Percentiles rank a stretch among this genome's conserved stretches.
Evolutionary conservation across 1,140 invertebrate species (phyloP).

Genomic region (Eulimnadia texana): DNA sequence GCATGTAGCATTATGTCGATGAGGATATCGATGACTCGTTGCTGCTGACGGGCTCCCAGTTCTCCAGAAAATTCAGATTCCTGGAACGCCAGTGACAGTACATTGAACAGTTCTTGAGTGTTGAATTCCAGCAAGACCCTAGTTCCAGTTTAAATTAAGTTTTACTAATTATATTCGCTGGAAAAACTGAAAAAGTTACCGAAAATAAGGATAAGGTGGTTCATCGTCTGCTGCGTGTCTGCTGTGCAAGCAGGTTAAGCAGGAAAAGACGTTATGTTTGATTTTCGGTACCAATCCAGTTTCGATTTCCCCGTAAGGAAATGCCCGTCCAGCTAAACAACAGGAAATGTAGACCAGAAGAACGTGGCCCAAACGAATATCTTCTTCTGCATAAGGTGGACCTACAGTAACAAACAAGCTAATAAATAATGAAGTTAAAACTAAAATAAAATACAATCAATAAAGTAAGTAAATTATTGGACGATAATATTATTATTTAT

Average conservation of each 20-base stretch:
- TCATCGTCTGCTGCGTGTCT: slow-evolving; percentile 48
- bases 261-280: slow-evolving; percentile 49
- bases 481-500: no score
- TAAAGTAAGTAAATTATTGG: no score
- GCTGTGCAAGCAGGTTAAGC: slow-evolving; percentile 43
- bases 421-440: no score
- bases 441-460: no score
- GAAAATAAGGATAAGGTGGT: slow-evolving; percentile 58
- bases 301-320: slow-evolving; percentile 71
- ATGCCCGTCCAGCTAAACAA: slow-evolving; percentile 78
- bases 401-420: no score
- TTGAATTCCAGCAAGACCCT: slow-evolving; percentile 70
- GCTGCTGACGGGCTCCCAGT: slow-evolving; percentile 53
- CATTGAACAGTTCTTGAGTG: slow-evolving; percentile 77
- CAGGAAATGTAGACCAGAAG: slow-evolving; percentile 84
- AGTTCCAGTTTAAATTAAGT: slow-evolving; percentile 28
- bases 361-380: slow-evolving; percentile 59
- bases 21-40: slow-evolving; percentile 64
- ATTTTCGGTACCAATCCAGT: slow-evolving; percentile 47
- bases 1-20: slow-evolving; percentile 57
- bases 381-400: slow-evolving; percentile 14
- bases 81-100: slow-evolving; percentile 71
- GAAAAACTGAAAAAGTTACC: slow-evolving; percentile 21
- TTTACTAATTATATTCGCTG: not conserved
- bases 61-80: slow-evolving; percentile 62